Base-by-base conservation (phyloP, 2,113 vertebrate species). In the Kobus ellipsiprymnus region DNA sequence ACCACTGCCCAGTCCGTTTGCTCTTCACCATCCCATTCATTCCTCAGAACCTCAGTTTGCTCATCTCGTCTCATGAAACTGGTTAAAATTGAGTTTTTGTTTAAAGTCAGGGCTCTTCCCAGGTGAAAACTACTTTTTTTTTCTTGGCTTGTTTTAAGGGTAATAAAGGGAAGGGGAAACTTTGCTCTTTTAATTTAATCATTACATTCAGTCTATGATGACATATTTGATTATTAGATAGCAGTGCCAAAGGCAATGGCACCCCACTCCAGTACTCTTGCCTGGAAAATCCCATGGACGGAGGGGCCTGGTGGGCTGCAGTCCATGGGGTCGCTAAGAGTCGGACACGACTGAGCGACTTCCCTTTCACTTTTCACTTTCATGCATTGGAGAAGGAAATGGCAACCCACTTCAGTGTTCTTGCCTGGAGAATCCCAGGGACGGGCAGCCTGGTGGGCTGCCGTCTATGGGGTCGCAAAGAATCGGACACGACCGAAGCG, bases 401-500 rank as follows among this genome's bases (percentile, higher is more conserved):
- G 57, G 57, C 10, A 59, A 5, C 57, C 57, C 57, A 27, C 25
- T 59, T 25, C 57, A 59, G 57, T 59, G 57, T 59, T 27, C 57
- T 59, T 59, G 10, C 57, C 57, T 59, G 25, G 10, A 59, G 25
- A 59, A 59, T 59, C 57, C 57, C 57, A 59, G 25, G 57, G 57
- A 59, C 4, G 2, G 57, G 25, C 4, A 27, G 57, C 57, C 57
- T 59, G 57, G 25, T 59, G 57, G 57, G 57, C 57, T 59, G 57
- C 57, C 0, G 57, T 59, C 57, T 59, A 1, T 59, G 25, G 57
- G 25, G 57, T 59, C 0, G 2, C 57, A 59, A 25, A 59, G 57
- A 27, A 25, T 12, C 0, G 0, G 25, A 59, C 25, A 59, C 4
- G 10, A 27, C 57, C 27, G 57, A 27, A 59, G 57, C 0, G 0